Evolutionary conservation across 2,797 vertebrate genomes (phyloP).

Genomic region (Podargus strigoides): DNA sequence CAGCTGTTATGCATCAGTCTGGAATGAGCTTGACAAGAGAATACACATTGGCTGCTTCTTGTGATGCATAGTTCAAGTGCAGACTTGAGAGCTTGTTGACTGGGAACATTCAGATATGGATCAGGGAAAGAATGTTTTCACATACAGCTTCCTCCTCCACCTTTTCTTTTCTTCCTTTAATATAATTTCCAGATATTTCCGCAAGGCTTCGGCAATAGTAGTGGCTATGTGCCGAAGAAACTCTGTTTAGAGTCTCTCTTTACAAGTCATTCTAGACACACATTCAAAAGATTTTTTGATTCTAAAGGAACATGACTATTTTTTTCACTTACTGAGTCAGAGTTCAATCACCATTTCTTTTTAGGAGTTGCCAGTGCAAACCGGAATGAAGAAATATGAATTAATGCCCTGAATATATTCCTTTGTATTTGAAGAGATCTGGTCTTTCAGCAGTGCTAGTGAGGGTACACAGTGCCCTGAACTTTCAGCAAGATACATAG

Average conservation of each 20-base stretch:
- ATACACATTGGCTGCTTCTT: conserved; percentile 27
- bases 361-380: not conserved
- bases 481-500: not conserved
- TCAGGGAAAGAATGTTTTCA: conserved; percentile 38
- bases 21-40: conserved; percentile 32
- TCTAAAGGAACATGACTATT: not conserved
- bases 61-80: conserved; percentile 34
- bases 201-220: not conserved
- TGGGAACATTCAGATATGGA: conserved; percentile 42
- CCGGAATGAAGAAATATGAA: not conserved
- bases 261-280: not conserved
- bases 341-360: not conserved
- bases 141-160: not conserved
- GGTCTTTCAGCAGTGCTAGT: not conserved
- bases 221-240: not conserved
- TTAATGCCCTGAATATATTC: not conserved
- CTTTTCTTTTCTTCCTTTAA: conserved; percentile 5
- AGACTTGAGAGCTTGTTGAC: conserved; percentile 46
- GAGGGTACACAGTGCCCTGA: not conserved
- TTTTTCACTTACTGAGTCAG: not conserved
- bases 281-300: not conserved
- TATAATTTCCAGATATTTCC: not conserved
- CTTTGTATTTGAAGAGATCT: not conserved
- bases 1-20: conserved; percentile 16
- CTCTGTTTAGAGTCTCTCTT: not conserved